These are phyloP conservation scores for Lutjanus argentimaculatus DNA, from an alignment of 2,797 vertebrate species.

Conservation along the genomic window DNA sequence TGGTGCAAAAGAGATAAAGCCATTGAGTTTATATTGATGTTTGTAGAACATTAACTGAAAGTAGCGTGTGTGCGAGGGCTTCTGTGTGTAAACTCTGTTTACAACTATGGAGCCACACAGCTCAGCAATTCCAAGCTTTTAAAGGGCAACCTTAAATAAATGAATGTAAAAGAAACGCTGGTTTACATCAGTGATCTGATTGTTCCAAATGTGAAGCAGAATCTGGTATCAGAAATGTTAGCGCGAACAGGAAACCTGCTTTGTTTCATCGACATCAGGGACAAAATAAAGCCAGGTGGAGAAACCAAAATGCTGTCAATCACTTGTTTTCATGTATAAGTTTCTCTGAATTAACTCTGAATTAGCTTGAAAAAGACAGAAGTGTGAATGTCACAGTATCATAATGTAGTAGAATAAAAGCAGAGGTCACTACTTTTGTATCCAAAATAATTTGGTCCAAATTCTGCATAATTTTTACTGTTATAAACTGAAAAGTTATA, in stretches of 20 bases:
- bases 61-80: background rate
- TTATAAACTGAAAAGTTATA: too few relatives aligned
- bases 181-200: background rate
- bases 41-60: conserved; percentile 35
- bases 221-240: background rate
- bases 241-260: background rate
- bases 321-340: background rate
- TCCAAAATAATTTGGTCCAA: too few relatives aligned
- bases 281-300: background rate
- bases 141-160: background rate
- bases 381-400: background rate
- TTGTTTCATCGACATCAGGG: background rate
- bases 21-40: conserved; percentile 11
- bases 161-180: background rate
- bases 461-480: too few relatives aligned
- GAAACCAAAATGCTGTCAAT: background rate
- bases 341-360: background rate
- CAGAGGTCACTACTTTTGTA: too few relatives aligned
- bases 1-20: conserved; percentile 32
- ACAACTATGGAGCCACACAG: background rate
- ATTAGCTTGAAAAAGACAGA: background rate
- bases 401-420: too few relatives aligned
- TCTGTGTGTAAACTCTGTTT: conserved; percentile 9
- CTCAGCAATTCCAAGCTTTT: background rate
- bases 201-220: background rate